Evolutionary conservation across 1,140 invertebrate genomes (phyloP), one percentile per base, ranked within the genome.

Genomic region (Teleopsis dalmanni): DNA sequence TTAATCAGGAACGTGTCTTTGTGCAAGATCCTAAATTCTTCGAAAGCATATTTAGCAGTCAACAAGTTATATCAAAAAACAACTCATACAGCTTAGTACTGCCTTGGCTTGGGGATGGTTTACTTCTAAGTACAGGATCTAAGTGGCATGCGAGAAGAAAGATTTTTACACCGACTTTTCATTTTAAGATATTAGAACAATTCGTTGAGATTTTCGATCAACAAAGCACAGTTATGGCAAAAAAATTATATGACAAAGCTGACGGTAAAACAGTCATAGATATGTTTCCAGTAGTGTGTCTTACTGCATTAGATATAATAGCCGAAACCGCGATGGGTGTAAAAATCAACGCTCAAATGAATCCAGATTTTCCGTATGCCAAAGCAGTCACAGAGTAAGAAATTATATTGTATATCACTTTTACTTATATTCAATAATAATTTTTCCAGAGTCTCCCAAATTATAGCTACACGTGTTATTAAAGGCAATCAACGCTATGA

Each of bases 151-250:
- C 59, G 1, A 65, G 86, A 40, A 66, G 89, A 31, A 89, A 88
- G 71, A 73, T 91, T 33, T 58, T 92, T 9, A 92, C 88, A 3
- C 85, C 87, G 18, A 81, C 85, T 0, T 91, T 92, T 63, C 89
- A 92, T 63, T 90, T 90, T 62, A 81, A 81, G 48, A 91, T 92
- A 38, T 70, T 93, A 4, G 79, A 88, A 51, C 79, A 85, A 57
- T 91, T 90, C 59, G 50, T 87, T 3, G 73, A 78, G 11, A 73
- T 85, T 3, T 85, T 89, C 62, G 79, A 81, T 53, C 75, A 81
- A 47, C 81, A 88, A 56, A 72, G 76, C 21, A 56, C 71, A 8
- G 69, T 76, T n/a, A 64, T 88, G 43, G 64, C 79, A 0, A 52
- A 77, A 0, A 14, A 23, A 21, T 34, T 56, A 5, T 65, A 80